A percentile compares a stretch with the other conserved stretches of the same genome.
These are phyloP conservation scores for Neostethus bicornis DNA, from an alignment of 2,797 vertebrate species.

Conservation along the genomic window DNA sequence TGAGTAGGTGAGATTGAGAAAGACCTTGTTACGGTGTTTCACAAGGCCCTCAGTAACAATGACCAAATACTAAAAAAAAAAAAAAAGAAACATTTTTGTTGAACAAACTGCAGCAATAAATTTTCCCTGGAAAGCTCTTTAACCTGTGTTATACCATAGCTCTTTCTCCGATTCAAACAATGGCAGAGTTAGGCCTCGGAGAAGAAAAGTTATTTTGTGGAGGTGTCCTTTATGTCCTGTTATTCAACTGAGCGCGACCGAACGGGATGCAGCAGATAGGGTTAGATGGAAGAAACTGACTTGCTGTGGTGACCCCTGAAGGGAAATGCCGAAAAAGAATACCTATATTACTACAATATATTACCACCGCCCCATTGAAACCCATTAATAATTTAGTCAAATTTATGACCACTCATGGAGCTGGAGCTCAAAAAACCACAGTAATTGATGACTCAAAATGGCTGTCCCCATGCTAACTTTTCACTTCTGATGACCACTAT, in stretches of 20 bases:
- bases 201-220: constrained; percentile 14
- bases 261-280: too few species aligned
- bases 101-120: constrained; percentile 24
- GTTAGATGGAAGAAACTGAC: too few species aligned
- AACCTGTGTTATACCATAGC: constrained; percentile 7
- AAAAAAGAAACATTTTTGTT: constrained; percentile 22
- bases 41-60: constrained; percentile 33
- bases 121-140: constrained; percentile 26
- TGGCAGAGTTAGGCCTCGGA: background rate
- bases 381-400: constrained; percentile 6
- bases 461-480: background rate
- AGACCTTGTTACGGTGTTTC: constrained; percentile 50
- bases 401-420: constrained; percentile 6
- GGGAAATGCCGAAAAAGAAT: too few species aligned
- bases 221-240: constrained; percentile 20
- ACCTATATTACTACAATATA: background rate
- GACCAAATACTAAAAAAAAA: constrained; percentile 57
- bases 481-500: constrained; percentile 6
- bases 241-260: constrained; percentile 13
- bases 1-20: constrained; percentile 45
- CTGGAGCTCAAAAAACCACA: background rate
- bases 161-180: constrained; percentile 23
- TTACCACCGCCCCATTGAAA: constrained; percentile 16
- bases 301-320: too few species aligned
- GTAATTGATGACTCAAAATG: background rate